A percentile compares a stretch with the other conserved stretches of the same genome.
phyloP scores from a whole-genome alignment of 2,797 vertebrate genomes.

The Clarias fuscus region DNA sequence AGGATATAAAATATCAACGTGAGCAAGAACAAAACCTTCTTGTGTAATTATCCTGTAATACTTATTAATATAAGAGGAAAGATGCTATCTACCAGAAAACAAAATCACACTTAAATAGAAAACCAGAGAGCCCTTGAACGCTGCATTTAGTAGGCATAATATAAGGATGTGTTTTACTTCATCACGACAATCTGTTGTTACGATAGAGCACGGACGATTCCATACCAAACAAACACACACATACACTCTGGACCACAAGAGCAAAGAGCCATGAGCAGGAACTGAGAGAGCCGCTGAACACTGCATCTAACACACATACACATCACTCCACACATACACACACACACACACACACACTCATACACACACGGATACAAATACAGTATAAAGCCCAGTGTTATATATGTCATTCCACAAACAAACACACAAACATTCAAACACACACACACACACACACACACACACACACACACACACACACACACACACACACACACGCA shows the following conservation, averaged over 20 bases:
- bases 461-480: neutral
- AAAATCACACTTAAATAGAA: neutral
- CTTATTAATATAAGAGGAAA: neutral
- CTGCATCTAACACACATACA: neutral
- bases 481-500: neutral
- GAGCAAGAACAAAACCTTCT: neutral
- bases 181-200: neutral
- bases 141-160: neutral
- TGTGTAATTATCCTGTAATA: neutral
- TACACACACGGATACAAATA: neutral
- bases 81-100: neutral
- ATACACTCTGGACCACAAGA: neutral
- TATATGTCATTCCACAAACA: neutral
- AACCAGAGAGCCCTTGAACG: neutral
- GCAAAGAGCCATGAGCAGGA: neutral
- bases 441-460: neutral
- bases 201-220: no score
- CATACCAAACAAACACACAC: neutral
- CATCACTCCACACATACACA: neutral
- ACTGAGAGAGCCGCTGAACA: neutral
- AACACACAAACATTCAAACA: neutral
- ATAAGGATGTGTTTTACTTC: neutral
- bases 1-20: neutral
- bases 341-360: neutral
- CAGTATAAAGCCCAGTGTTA: neutral